Conservation (phyloP, 2,797 vertebrate species). For the Protosalanx chinensis region DNA sequence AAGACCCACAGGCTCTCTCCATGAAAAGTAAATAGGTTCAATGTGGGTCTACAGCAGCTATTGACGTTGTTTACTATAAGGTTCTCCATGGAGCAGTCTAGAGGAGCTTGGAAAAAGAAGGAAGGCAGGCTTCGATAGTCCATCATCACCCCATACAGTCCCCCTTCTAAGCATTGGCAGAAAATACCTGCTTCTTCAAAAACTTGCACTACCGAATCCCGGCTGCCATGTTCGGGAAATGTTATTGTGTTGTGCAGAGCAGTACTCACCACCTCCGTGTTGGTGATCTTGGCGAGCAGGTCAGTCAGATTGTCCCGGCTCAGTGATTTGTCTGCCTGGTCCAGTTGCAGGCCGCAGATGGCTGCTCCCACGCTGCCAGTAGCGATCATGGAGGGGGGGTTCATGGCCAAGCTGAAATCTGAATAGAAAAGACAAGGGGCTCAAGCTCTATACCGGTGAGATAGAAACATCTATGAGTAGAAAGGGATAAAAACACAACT, state of each 20-base stretch:
- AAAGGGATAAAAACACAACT: constrained; percentile 14
- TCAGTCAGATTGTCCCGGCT: constrained; percentile 82
- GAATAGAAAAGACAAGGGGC: constrained; percentile 35
- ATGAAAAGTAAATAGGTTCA: constrained; percentile 70
- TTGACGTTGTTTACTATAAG: constrained; percentile 56
- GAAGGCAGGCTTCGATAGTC: background rate
- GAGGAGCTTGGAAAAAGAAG: background rate
- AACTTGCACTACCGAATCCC: background rate
- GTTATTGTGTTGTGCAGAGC: background rate
- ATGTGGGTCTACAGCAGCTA: constrained; percentile 67
- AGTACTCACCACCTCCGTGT: constrained; percentile 93
- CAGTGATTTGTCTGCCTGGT: constrained; percentile 76
- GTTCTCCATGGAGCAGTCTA: constrained; percentile 38
- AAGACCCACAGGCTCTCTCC: constrained; percentile 58
- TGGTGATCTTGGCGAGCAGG: constrained; percentile 94
- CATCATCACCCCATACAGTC: background rate
- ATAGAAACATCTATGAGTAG: constrained; percentile 16
- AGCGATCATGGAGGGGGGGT: constrained; percentile 96
- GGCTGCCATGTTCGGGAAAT: background rate
- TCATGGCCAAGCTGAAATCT: constrained; percentile 97
- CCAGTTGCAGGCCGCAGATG: constrained; percentile 89
- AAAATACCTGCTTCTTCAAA: constrained; percentile 4
- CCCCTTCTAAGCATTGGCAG: background rate
- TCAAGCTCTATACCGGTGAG: constrained; percentile 22
- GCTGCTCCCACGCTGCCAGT: constrained; percentile 93